Percentiles rank a stretch among this genome's conserved stretches.
These are phyloP conservation scores for Sciurus vulgaris DNA, from an alignment of 2,797 vertebrate genomes.

Conservation along the genomic window DNA sequence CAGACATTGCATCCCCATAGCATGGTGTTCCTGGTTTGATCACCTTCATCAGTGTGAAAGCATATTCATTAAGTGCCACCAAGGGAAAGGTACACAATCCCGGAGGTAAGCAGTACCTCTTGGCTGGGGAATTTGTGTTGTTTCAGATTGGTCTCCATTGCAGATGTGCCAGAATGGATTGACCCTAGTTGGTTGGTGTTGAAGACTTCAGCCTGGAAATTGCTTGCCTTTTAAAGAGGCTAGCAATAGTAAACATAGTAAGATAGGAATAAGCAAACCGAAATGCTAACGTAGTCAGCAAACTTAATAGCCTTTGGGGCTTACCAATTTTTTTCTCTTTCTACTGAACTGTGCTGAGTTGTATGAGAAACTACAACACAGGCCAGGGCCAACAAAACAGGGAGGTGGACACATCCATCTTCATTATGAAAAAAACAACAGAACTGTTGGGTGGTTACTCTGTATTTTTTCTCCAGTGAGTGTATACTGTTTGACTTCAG, in stretches of 20 bases:
- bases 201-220: constrained; percentile 65
- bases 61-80: constrained; percentile 11
- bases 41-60: constrained; percentile 21
- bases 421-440: constrained; percentile 35
- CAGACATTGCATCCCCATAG: not conserved
- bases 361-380: not conserved
- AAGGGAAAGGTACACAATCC: not conserved
- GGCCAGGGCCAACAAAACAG: not conserved
- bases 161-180: constrained; percentile 26
- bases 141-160: constrained; percentile 34
- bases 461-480: constrained; percentile 75
- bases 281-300: constrained; percentile 45
- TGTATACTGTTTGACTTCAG: constrained; percentile 70
- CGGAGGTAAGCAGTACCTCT: not conserved
- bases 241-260: not conserved
- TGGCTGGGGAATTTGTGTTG: not conserved
- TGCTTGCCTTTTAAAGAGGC: constrained; percentile 75
- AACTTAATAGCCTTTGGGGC: constrained; percentile 68
- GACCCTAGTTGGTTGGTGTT: not conserved
- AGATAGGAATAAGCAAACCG: constrained; percentile 67
- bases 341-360: constrained; percentile 51
- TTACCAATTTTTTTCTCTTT: constrained; percentile 55
- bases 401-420: constrained; percentile 8
- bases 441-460: constrained; percentile 48
- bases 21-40: not conserved